Base-by-base conservation (phyloP, 2,888 invertebrate species). In the Nomada fucata region DNA sequence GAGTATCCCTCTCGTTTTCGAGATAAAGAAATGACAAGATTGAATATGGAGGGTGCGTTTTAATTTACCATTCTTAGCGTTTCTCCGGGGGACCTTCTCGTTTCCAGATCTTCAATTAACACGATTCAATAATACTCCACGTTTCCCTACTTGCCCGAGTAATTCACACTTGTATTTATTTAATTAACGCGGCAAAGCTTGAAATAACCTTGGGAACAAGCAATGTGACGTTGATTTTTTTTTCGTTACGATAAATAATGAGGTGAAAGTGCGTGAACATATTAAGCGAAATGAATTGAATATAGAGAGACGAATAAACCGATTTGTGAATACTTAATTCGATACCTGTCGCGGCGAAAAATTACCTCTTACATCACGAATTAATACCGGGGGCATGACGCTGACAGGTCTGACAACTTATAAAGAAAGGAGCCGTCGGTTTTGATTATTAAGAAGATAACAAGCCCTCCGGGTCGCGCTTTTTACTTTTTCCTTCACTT, bases 391-490 rank as follows among this genome's bases (percentile, higher is more conserved):
- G 84, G 82, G 90, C 91, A 91, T 93, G 93, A 92, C 88, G 88
- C 89, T 93, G 93, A 93, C 92, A 92, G 91, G 87, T 59, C 90
- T 90, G 91, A 88, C 89, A 91, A 88, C 87, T 77, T 72, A 76
- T 77, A 83, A 53, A 83, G 89, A 86, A 59, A 89, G 87, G 85
- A 79, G 86, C 86, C 88, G 92, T 92, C 92, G 91, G 88, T 86
- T 90, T 86, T 91, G 89, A 92, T 92, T 93, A 92, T 92, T 92
- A 92, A 92, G 92, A 92, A 92, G 92, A 92, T 92, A 92, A 92
- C 90, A 90, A 90, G 90, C 91, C 91, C 89, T 79, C 80, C 85
- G 89, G 89, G 83, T 82, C 89, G 20, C 89, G 88, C 72, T 88
- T 72, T 90, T 90, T 89, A 90, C 89, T 91, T 91, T 89, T 89